Evolutionary conservation across 2,113 vertebrate species (phyloP).

Genomic region (Syngnathus typhle): DNA sequence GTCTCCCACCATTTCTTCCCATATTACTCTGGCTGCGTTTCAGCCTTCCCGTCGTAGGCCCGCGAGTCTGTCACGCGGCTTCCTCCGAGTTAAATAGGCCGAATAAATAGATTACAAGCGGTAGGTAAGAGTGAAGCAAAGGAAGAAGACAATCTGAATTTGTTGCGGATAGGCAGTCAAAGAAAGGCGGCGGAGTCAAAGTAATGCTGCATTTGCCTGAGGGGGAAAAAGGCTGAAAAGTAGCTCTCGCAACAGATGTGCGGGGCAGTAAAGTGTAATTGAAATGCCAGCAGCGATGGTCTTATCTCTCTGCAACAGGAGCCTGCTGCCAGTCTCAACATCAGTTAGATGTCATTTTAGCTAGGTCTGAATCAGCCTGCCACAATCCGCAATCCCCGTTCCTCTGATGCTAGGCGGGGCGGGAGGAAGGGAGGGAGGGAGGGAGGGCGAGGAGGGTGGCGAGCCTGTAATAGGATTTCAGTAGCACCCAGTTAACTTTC

Average conservation of each 20-base stretch:
- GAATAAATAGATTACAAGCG: slow-evolving; percentile 69
- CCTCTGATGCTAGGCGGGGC: slow-evolving; percentile 66
- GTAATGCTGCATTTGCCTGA: slow-evolving; percentile 73
- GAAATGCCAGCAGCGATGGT: slow-evolving; percentile 82
- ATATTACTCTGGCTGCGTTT: slow-evolving; percentile 23
- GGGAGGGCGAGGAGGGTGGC: slow-evolving; percentile 49
- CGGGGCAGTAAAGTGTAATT: slow-evolving; percentile 81
- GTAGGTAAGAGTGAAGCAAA: slow-evolving; percentile 57
- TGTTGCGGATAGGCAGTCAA: slow-evolving; percentile 62
- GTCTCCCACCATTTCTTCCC: slow-evolving; percentile 22
- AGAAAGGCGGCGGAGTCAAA: slow-evolving; percentile 66
- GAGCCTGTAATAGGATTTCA: slow-evolving; percentile 75
- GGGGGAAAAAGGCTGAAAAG: slow-evolving; percentile 72
- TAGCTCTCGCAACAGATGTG: slow-evolving; percentile 79
- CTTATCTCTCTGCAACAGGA: slow-evolving; percentile 79
- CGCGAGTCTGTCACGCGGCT: slow-evolving; percentile 35
- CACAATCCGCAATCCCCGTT: slow-evolving; percentile 71
- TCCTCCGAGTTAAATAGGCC: slow-evolving; percentile 59
- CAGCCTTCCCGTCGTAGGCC: slow-evolving; percentile 4
- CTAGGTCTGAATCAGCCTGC: slow-evolving; percentile 78
- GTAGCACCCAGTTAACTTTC: slow-evolving; percentile 74
- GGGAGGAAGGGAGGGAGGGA: slow-evolving; percentile 50
- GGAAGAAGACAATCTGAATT: slow-evolving; percentile 71
- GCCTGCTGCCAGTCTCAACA: slow-evolving; percentile 79
- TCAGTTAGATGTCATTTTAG: slow-evolving; percentile 84